phyloP scores from a whole-genome alignment of 2,888 invertebrate genomes.

The Leptopilina syphax region DNA sequence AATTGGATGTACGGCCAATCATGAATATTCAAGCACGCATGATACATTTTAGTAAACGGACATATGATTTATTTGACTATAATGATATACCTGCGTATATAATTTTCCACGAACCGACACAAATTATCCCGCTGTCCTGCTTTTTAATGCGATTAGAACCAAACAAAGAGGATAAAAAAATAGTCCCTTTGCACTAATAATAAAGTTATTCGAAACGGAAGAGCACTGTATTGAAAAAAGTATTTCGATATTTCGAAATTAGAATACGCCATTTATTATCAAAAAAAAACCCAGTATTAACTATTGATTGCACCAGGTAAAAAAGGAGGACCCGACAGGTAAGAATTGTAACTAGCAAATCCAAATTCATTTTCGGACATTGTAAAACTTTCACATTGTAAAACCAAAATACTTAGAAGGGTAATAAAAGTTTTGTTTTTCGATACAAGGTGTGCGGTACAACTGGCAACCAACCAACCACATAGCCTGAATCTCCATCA shows the following conservation, averaged over 20 bases:
- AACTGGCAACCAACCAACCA: neutral
- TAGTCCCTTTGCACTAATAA: neutral
- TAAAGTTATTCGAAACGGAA: too few species aligned
- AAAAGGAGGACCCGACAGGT: neutral
- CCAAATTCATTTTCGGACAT: neutral
- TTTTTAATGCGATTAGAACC: conserved; percentile 13
- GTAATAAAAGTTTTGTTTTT: neutral
- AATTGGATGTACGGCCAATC: neutral
- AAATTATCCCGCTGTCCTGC: conserved; percentile 4
- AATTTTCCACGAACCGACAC: conserved; percentile 1
- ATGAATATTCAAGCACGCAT: conserved; percentile 9
- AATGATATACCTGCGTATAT: conserved; percentile 9
- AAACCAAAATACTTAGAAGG: neutral
- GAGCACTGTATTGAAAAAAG: neutral
- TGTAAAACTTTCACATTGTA: neutral
- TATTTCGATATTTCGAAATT: neutral
- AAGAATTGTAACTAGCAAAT: neutral
- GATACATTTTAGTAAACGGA: neutral
- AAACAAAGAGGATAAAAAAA: neutral
- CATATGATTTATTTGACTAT: conserved; percentile 14
- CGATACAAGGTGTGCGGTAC: neutral
- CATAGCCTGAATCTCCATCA: neutral
- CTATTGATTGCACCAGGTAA: neutral
- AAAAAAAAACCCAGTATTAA: too few species aligned
- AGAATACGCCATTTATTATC: too few species aligned